phyloP scores from a whole-genome alignment of 2,888 invertebrate species.

The Meghimatium bilineatum region DNA sequence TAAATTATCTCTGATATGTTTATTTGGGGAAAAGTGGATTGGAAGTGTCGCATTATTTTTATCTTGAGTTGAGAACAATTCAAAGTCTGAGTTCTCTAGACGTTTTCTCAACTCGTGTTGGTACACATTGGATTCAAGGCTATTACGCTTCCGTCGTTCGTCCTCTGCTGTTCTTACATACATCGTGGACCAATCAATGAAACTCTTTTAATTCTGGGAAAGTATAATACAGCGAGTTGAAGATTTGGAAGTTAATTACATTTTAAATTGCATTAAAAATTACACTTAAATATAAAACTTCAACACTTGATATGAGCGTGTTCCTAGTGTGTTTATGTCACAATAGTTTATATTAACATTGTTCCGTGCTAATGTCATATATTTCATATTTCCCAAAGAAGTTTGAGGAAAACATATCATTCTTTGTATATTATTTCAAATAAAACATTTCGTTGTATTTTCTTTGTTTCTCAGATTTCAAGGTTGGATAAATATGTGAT shows the following conservation, averaged over 20 bases:
- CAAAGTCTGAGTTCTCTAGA: not conserved
- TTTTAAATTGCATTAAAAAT: not conserved
- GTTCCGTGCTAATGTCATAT: no score
- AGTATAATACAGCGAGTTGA: not conserved
- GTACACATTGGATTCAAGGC: not conserved
- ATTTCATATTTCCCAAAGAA: no score
- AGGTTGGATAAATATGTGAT: no score
- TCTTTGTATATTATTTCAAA: no score
- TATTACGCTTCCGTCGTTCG: not conserved
- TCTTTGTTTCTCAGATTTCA: no score
- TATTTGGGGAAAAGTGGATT: not conserved
- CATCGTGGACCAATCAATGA: not conserved
- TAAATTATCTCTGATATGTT: not conserved
- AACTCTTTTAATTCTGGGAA: not conserved
- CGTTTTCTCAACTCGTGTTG: not conserved
- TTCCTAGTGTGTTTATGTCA: no score
- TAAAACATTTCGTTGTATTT: no score
- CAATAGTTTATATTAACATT: no score
- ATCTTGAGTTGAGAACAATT: not conserved
- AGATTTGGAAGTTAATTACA: not conserved
- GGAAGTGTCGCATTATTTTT: not conserved
- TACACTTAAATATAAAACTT: no score
- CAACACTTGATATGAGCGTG: no score
- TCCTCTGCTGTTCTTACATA: slow-evolving; percentile 16
- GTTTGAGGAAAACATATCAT: no score